Conservation (phyloP, 2,113 vertebrate genomes). For the Mus pahari region DNA sequence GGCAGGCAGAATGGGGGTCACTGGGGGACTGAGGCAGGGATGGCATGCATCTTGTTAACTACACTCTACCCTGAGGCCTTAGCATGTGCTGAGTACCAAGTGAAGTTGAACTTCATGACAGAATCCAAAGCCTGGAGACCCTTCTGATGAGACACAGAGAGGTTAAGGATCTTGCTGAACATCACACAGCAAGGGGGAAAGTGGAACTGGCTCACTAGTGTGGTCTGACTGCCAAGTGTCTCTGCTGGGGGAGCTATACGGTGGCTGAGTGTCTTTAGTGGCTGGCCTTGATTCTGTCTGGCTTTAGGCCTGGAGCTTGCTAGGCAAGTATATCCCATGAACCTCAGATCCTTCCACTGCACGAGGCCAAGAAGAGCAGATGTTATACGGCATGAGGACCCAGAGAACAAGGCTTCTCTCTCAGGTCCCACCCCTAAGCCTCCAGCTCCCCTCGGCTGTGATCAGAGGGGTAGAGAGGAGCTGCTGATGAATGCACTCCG, state of each 20-base stretch:
- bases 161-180: accelerated
- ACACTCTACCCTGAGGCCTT: background rate
- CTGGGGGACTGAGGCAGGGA: background rate
- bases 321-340: accelerated
- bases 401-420: background rate
- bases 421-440: accelerated
- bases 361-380: background rate
- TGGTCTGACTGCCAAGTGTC: background rate
- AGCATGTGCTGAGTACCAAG: background rate
- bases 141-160: background rate
- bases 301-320: background rate
- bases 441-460: background rate
- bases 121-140: background rate
- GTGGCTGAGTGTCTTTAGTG: too few species aligned
- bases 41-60: accelerated
- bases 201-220: background rate
- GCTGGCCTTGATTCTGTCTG: background rate
- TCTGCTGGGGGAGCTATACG: background rate
- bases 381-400: background rate
- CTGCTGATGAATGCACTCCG: background rate
- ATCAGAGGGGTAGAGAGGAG: background rate
- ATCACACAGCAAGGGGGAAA: background rate
- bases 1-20: background rate
- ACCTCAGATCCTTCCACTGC: background rate
- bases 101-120: background rate